phyloP scores from a whole-genome alignment of 2,797 vertebrate genomes.

The Eremophila alpestris region DNA sequence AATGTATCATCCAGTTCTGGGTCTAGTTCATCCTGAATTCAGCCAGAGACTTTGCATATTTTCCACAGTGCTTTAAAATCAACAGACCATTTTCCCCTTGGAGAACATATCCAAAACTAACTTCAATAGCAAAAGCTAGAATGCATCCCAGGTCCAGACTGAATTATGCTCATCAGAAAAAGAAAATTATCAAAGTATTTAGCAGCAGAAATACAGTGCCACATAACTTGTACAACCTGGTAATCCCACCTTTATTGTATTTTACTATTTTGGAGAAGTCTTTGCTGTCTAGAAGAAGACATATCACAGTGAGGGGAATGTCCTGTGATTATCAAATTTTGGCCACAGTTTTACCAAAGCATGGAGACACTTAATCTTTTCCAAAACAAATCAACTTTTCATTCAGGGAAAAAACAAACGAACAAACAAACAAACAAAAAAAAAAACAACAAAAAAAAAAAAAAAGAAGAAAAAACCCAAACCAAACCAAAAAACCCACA shows the following conservation, averaged over 20 bases:
- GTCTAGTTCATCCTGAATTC: not conserved
- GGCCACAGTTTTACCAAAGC: not conserved
- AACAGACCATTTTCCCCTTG: not conserved
- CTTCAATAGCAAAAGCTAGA: not conserved
- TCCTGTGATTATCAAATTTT: not conserved
- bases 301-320: fast-evolving
- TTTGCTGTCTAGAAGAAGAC: not conserved
- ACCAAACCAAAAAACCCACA: not conserved
- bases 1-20: not conserved
- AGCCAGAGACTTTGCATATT: not conserved
- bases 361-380: not conserved
- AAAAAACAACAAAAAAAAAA: fast-evolving
- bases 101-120: not conserved
- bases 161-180: not conserved
- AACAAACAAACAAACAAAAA: fast-evolving
- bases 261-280: not conserved
- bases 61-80: not conserved
- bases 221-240: not conserved
- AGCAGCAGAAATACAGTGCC: not conserved
- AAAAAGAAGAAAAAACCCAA: too few species aligned
- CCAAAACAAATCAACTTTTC: not conserved
- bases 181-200: not conserved
- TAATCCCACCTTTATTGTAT: not conserved
- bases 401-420: not conserved
- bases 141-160: not conserved